A percentile compares a stretch with the other conserved stretches of the same genome.
Evolutionary conservation across 2,888 invertebrate species (phyloP).

Genomic region (Stegophylla sp.): DNA sequence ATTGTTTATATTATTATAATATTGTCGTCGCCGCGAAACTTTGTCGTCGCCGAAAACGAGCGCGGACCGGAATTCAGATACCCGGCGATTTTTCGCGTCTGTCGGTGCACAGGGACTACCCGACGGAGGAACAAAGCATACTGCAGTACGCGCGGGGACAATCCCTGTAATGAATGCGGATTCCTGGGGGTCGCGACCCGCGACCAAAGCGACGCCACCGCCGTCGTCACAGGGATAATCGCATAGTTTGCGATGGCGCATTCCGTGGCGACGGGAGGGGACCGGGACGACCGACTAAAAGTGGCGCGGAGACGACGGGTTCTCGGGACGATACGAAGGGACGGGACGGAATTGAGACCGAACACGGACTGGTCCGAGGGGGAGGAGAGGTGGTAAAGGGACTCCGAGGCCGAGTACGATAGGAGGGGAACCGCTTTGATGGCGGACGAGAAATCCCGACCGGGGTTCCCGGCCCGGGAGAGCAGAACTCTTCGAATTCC

Average conservation of each 20-base stretch:
- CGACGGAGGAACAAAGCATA: no score
- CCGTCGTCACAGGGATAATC: neutral
- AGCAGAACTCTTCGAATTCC: neutral
- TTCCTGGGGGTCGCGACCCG: neutral
- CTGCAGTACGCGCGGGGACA: neutral
- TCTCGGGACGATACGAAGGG: no score
- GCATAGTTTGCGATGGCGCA: conserved; percentile 19
- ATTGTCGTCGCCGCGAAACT: no score
- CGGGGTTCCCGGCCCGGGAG: neutral
- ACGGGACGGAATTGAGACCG: neutral
- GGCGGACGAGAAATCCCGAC: neutral
- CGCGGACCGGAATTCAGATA: conserved; percentile 8
- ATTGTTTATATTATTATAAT: no score
- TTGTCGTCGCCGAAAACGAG: no score
- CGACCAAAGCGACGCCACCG: neutral
- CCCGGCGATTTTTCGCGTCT: neutral
- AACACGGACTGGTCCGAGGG: neutral
- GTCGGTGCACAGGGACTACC: neutral
- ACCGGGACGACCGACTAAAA: no score
- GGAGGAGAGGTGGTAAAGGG: neutral
- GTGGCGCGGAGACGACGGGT: no score
- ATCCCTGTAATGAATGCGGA: neutral
- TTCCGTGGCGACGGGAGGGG: neutral
- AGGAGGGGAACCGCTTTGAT: neutral
- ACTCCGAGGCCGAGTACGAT: no score